Conservation (phyloP, 2,113 vertebrate genomes). For the Geococcyx californianus region DNA sequence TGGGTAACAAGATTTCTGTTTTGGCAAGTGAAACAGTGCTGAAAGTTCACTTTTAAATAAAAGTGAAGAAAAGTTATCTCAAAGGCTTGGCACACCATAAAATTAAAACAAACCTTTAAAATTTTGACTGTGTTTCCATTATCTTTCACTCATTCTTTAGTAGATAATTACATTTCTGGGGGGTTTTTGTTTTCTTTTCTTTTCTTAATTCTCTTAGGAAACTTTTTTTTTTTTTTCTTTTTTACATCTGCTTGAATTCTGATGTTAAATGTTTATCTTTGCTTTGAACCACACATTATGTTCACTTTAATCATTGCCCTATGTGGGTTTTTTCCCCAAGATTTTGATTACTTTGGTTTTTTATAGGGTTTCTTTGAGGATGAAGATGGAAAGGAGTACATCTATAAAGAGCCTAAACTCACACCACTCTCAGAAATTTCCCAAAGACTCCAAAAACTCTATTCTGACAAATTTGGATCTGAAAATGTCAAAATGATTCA, state of each 20-base stretch:
- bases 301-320: not conserved
- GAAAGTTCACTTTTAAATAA: slow-evolving; percentile 43
- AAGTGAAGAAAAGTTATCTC: slow-evolving; percentile 32
- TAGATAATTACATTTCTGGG: not conserved
- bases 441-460: slow-evolving; percentile 95
- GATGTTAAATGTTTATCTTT: slow-evolving; percentile 48
- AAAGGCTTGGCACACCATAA: slow-evolving; percentile 33
- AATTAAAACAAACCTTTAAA: slow-evolving; percentile 21
- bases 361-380: slow-evolving; percentile 95
- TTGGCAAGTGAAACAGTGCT: slow-evolving; percentile 78
- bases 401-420: slow-evolving; percentile 98
- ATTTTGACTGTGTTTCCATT: slow-evolving; percentile 55
- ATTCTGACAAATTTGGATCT: slow-evolving; percentile 96
- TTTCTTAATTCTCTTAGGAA: slow-evolving; percentile 15
- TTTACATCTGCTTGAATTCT: slow-evolving; percentile 39
- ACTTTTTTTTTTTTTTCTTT: slow-evolving; percentile 3
- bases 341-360: not conserved
- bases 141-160: slow-evolving; percentile 12
- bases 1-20: not conserved
- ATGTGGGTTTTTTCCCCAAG: not conserved
- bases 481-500: slow-evolving; percentile 99
- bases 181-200: too few relatives aligned
- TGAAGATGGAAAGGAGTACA: slow-evolving; percentile 98
- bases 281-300: not conserved
- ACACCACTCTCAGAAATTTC: slow-evolving; percentile 95